Percentiles rank a stretch among this genome's conserved stretches.
phyloP scores from a whole-genome alignment of 2,113 vertebrate species.

The Dunckerocampus dactyliophorus region DNA sequence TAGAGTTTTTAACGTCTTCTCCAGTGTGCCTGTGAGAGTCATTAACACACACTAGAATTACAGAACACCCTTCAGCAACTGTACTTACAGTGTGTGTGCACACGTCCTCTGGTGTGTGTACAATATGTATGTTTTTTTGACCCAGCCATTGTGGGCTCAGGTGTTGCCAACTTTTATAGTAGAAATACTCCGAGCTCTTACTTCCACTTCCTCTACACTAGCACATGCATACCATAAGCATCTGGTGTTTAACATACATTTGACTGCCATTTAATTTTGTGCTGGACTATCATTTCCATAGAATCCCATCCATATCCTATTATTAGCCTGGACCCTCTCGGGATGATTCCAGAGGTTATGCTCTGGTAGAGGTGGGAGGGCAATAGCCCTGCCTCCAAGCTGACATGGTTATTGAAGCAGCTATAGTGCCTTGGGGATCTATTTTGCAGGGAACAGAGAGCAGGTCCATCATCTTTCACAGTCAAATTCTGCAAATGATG shows the following conservation, averaged over 20 bases:
- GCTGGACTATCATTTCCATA: conserved; percentile 57
- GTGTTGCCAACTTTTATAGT: conserved; percentile 37
- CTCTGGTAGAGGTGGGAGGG: conserved; percentile 60
- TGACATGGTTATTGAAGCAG: conserved; percentile 62
- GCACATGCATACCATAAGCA: conserved; percentile 12
- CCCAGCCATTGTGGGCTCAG: conserved; percentile 33
- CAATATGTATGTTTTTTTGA: conserved; percentile 28
- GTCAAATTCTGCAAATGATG: conserved; percentile 41
- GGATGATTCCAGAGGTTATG: conserved; percentile 58
- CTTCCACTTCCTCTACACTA: neutral
- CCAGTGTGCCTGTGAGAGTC: conserved; percentile 67
- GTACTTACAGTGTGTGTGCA: conserved; percentile 34
- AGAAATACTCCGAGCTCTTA: conserved; percentile 16
- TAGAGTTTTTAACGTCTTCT: conserved; percentile 64
- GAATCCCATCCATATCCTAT: conserved; percentile 53
- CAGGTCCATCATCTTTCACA: conserved; percentile 38
- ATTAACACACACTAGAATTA: conserved; percentile 69
- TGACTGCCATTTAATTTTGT: conserved; percentile 65
- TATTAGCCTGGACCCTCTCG: conserved; percentile 54
- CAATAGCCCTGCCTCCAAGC: conserved; percentile 54
- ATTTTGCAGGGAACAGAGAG: conserved; percentile 39
- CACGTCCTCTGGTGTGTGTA: conserved; percentile 15
- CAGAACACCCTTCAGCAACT: conserved; percentile 57
- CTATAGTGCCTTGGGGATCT: conserved; percentile 59
- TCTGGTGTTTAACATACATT: conserved; percentile 55